Percentiles rank a stretch among this genome's conserved stretches.
These are phyloP conservation scores for Orthosia gothica DNA, from an alignment of 2,888 invertebrate species.

Conservation along the genomic window DNA sequence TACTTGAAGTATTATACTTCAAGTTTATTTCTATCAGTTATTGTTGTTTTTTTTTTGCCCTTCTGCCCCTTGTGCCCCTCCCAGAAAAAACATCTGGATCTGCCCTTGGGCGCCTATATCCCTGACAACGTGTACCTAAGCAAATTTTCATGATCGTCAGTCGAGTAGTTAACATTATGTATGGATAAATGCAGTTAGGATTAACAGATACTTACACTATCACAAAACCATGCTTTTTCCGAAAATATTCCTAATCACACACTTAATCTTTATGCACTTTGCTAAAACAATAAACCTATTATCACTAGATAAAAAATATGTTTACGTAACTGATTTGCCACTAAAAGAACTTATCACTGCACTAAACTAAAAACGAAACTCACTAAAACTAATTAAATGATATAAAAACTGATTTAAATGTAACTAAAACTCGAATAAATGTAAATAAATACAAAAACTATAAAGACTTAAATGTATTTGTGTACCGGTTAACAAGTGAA, in stretches of 20 bases:
- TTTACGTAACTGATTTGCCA: conserved; percentile 39
- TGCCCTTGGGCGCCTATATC: too few relatives aligned
- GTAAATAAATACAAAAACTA: neutral
- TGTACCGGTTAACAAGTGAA: conserved; percentile 10
- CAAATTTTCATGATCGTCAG: too few relatives aligned
- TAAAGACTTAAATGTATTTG: conserved; percentile 10
- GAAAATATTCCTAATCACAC: conserved; percentile 18
- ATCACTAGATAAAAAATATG: conserved; percentile 39
- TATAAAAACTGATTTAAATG: conserved; percentile 5
- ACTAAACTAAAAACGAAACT: neutral
- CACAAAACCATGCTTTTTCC: neutral
- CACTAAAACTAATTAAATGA: neutral
- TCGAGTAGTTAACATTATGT: too few relatives aligned
- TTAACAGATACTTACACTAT: conserved; percentile 21
- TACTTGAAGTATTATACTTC: too few relatives aligned
- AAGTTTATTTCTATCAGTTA: too few relatives aligned
- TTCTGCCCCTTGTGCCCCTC: too few relatives aligned
- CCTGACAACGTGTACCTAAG: too few relatives aligned
- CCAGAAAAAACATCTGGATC: too few relatives aligned
- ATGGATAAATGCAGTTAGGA: too few relatives aligned
- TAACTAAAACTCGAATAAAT: conserved; percentile 12
- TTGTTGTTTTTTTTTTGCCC: too few relatives aligned
- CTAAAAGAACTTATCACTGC: neutral
- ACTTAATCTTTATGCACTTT: conserved; percentile 31
- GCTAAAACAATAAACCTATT: conserved; percentile 15